Evolutionary conservation across 1,140 invertebrate species (phyloP).

Genomic region (Eupristina koningsbergeri): DNA sequence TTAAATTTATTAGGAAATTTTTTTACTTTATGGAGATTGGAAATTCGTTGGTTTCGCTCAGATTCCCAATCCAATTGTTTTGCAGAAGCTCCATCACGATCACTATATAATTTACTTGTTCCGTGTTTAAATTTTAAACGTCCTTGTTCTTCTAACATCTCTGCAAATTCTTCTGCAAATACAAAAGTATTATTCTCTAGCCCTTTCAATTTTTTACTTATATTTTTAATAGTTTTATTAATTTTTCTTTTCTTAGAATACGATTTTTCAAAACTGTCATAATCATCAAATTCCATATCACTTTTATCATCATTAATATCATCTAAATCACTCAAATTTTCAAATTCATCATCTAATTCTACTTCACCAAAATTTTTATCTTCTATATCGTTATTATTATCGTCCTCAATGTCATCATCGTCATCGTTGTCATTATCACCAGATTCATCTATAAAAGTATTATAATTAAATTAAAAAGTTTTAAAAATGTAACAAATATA

Average conservation of each 20-base stretch:
- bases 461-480: too few relatives aligned
- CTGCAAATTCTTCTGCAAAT: conserved; percentile 83
- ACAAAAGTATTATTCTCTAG: conserved; percentile 74
- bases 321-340: conserved; percentile 67
- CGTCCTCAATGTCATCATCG: conserved; percentile 40
- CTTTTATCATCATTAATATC: conserved; percentile 59
- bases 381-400: conserved; percentile 23
- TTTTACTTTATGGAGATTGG: conserved; percentile 55
- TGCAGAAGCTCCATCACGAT: conserved; percentile 78
- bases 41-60: conserved; percentile 68
- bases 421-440: too few relatives aligned
- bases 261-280: conserved; percentile 52
- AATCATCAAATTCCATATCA: conserved; percentile 59
- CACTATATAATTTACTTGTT: conserved; percentile 77
- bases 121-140: conserved; percentile 76
- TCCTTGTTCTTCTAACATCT: conserved; percentile 80
- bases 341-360: conserved; percentile 62
- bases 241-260: conserved; percentile 46
- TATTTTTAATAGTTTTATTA: conserved; percentile 32
- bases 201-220: conserved; percentile 49
- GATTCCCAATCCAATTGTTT: conserved; percentile 82
- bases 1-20: conserved; percentile 17
- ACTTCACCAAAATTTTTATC: conserved; percentile 46
- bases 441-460: too few relatives aligned
- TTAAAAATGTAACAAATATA: too few relatives aligned